Evolutionary conservation across 2,113 vertebrate species (phyloP).

Genomic region (Vidua chalybeata): DNA sequence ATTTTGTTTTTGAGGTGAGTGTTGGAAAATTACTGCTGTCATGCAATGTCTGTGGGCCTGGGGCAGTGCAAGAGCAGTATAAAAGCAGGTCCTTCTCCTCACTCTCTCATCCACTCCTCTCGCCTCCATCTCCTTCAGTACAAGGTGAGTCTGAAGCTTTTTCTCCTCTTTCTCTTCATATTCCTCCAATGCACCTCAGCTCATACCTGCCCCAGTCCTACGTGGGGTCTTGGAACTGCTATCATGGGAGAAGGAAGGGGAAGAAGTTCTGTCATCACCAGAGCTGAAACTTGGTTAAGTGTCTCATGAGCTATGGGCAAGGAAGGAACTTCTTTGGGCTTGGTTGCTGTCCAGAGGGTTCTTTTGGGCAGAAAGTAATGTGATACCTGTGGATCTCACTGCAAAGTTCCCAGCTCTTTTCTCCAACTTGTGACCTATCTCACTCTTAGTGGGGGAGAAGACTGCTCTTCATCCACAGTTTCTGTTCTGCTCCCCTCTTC

Average conservation of each 20-base stretch:
- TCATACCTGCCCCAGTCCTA: not conserved
- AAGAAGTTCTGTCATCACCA: not conserved
- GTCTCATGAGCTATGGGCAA: not conserved
- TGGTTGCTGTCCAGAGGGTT: not conserved
- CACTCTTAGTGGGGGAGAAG: not conserved
- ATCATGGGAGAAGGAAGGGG: accelerated
- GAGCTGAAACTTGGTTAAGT: not conserved
- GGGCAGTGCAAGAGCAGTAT: not conserved
- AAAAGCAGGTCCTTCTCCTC: not conserved
- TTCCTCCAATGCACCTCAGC: not conserved
- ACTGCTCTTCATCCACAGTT: not conserved
- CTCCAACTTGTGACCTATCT: not conserved
- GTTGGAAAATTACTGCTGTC: not conserved
- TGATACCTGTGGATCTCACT: too few relatives aligned
- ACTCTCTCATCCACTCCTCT: not conserved
- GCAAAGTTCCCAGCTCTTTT: not conserved
- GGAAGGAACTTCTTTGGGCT: not conserved
- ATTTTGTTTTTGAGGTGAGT: not conserved
- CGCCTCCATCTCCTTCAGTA: not conserved
- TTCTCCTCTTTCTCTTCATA: not conserved
- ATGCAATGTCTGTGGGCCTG: not conserved
- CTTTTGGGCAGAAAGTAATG: not conserved
- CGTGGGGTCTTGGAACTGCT: not conserved
- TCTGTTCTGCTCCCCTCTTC: not conserved
- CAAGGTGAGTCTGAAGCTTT: not conserved